Evolutionary conservation across 2,797 vertebrate genomes (phyloP).

Genomic region (Sebastes trivittatus): DNA sequence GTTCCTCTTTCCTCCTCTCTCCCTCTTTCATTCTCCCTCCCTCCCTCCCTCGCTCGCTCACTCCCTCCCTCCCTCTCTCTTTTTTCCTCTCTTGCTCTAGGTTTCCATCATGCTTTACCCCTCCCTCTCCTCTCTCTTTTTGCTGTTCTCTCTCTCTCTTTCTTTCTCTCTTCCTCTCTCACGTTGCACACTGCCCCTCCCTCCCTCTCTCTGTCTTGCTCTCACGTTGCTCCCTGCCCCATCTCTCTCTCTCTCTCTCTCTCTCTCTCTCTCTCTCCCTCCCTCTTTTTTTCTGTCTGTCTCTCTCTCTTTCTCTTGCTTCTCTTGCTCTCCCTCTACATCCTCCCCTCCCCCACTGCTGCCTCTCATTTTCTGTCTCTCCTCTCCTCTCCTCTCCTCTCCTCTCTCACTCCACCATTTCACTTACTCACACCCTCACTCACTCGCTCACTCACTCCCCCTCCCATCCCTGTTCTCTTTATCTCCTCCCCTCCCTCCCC

Average conservation of each 20-base stretch:
- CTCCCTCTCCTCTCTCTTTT: constrained; percentile 50
- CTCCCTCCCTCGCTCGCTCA: constrained; percentile 11
- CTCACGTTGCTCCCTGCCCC: constrained; percentile 50
- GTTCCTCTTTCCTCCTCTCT: constrained; percentile 34
- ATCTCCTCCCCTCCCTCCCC: constrained; percentile 72
- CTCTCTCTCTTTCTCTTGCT: constrained; percentile 3
- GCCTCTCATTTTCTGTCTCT: constrained; percentile 63
- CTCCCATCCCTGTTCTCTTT: constrained; percentile 65
- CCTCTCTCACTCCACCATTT: constrained; percentile 64
- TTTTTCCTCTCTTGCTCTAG: constrained; percentile 47
- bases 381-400: constrained; percentile 7
- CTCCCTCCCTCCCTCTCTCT: constrained; percentile 24
- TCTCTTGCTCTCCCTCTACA: constrained; percentile 47
- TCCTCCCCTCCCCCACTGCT: constrained; percentile 73
- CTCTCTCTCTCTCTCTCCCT: constrained; percentile 13
- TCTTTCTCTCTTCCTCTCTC: constrained; percentile 7
- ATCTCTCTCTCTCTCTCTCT: constrained; percentile 26
- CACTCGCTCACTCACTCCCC: constrained; percentile 56
- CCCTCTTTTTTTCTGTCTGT: constrained; percentile 19
- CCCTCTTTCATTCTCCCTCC: constrained; percentile 31
- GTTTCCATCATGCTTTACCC: constrained; percentile 59
- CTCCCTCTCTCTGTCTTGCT: constrained; percentile 7
- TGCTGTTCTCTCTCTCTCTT: constrained; percentile 4
- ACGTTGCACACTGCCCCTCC: not conserved
- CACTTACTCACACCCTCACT: constrained; percentile 53